Conservation (phyloP, 2,113 vertebrate species). For the Pelmatolapia mariae region DNA sequence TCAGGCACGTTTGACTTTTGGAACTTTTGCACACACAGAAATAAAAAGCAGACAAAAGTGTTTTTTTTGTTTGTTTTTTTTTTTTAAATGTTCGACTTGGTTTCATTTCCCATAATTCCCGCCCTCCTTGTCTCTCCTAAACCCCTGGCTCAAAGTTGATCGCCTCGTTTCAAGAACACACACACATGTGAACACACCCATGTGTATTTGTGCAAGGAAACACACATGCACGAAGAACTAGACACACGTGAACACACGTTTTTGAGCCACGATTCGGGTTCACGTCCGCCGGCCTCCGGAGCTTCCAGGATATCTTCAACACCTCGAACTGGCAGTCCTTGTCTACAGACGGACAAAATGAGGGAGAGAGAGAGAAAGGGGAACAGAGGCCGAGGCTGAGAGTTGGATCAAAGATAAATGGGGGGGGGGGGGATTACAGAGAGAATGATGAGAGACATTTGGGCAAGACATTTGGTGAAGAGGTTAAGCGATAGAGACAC, state of each 20-base stretch:
- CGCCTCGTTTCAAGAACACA: neutral
- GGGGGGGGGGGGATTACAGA: neutral
- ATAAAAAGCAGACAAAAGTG: neutral
- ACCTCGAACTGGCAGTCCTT: neutral
- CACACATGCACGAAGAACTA: neutral
- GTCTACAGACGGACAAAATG: neutral
- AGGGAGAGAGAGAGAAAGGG: neutral
- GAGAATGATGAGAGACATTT: constrained; percentile 1
- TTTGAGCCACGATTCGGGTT: neutral
- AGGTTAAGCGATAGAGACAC: constrained; percentile 2
- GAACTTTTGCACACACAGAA: neutral
- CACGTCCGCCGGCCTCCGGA: neutral
- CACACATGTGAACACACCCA: neutral
- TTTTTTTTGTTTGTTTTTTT: neutral
- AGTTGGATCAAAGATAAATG: neutral
- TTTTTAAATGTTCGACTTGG: constrained; percentile 32
- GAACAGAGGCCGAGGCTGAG: neutral
- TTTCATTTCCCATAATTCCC: constrained; percentile 64
- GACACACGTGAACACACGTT: neutral
- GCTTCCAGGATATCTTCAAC: constrained; percentile 38
- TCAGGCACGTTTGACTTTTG: neutral
- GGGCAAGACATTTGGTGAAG: neutral
- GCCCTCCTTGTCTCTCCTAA: constrained; percentile 23
- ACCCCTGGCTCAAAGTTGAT: constrained; percentile 24
- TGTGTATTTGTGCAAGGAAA: neutral